phyloP scores from a whole-genome alignment of 2,888 invertebrate genomes.

The Plebejus melissa region DNA sequence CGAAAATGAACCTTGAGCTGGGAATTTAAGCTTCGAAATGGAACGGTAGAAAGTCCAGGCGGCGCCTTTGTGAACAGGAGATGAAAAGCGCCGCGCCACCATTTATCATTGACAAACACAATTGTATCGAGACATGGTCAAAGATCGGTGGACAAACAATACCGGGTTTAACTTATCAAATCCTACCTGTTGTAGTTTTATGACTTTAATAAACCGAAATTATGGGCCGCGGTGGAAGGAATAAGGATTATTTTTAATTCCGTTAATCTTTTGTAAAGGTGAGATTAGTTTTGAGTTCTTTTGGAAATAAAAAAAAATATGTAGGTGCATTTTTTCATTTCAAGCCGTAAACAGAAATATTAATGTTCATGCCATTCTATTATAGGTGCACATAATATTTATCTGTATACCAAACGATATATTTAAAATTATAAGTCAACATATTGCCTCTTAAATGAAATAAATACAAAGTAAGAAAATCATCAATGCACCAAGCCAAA shows the following conservation, averaged over 20 bases:
- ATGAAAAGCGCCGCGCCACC: conserved; percentile 76
- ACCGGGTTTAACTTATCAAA: conserved; percentile 54
- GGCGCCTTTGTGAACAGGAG: conserved; percentile 71
- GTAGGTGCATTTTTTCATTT: background rate
- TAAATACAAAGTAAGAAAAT: no score
- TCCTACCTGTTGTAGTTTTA: conserved; percentile 37
- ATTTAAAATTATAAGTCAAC: no score
- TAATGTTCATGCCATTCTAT: background rate
- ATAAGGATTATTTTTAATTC: conserved; percentile 16
- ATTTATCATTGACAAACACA: conserved; percentile 79
- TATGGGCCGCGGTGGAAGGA: conserved; percentile 3
- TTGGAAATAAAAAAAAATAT: background rate
- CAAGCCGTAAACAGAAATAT: background rate
- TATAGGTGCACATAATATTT: background rate
- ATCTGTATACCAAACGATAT: background rate
- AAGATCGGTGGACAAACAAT: conserved; percentile 75
- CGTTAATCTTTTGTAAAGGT: conserved; percentile 10
- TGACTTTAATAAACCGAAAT: conserved; percentile 23
- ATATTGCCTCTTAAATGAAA: no score
- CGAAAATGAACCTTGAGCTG: conserved; percentile 43
- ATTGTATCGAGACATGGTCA: conserved; percentile 73
- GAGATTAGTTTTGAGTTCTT: background rate
- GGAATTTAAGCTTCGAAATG: conserved; percentile 45
- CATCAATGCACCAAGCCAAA: background rate
- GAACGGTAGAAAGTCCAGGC: conserved; percentile 42